Evolutionary conservation across 1,140 invertebrate species (phyloP).

Genomic region (Cylas formicarius): DNA sequence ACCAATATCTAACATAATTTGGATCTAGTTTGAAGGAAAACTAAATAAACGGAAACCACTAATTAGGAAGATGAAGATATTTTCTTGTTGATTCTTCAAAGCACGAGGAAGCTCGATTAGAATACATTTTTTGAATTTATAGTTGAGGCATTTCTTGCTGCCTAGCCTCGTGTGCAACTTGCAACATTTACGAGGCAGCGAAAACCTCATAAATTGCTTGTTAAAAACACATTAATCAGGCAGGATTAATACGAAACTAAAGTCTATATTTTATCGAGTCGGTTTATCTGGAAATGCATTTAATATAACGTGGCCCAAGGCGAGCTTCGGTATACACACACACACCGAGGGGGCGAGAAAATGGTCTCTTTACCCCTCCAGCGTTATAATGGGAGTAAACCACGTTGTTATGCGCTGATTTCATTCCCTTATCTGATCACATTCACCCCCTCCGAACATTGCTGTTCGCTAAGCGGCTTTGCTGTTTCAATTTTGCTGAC

Average conservation of each 20-base stretch:
- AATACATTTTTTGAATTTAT: too few species aligned
- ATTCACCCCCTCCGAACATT: slow-evolving; percentile 29
- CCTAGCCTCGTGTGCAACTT: too few species aligned
- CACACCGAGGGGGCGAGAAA: slow-evolving; percentile 23
- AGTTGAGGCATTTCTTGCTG: too few species aligned
- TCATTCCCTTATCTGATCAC: slow-evolving; percentile 40
- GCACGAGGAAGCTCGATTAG: too few species aligned
- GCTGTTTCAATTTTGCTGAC: slow-evolving; percentile 33
- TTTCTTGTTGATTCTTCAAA: too few species aligned
- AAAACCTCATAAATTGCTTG: slow-evolving; percentile 31
- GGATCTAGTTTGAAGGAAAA: too few species aligned
- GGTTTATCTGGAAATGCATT: slow-evolving; percentile 41
- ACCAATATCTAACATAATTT: too few species aligned
- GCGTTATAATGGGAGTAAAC: slow-evolving; percentile 42
- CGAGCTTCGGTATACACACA: slow-evolving; percentile 22
- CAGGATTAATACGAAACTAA: slow-evolving; percentile 38
- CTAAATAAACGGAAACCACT: too few species aligned
- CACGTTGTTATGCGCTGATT: slow-evolving; percentile 43
- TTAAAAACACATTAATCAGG: slow-evolving; percentile 36
- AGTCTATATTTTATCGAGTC: slow-evolving; percentile 41
- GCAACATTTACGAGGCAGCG: too few species aligned
- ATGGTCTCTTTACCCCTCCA: slow-evolving; percentile 19
- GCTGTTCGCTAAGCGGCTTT: slow-evolving; percentile 29
- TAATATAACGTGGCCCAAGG: slow-evolving; percentile 29
- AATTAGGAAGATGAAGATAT: too few species aligned